Percentiles rank a stretch among this genome's conserved stretches.
Evolutionary conservation across 2,888 invertebrate species (phyloP).

Genomic region (Acanthosepion esculentum): DNA sequence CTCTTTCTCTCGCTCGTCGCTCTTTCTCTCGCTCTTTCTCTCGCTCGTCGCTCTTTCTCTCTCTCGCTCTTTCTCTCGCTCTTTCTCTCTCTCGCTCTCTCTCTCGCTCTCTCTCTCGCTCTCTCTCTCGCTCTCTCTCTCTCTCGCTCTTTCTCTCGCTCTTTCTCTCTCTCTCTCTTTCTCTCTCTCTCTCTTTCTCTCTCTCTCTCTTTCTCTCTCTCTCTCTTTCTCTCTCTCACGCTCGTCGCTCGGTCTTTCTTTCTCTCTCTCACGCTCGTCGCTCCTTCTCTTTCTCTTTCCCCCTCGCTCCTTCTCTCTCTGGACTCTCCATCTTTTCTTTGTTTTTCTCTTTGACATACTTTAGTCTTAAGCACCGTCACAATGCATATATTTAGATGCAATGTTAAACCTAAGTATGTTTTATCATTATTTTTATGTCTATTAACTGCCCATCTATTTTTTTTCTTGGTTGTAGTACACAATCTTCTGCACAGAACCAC

Average conservation of each 20-base stretch:
- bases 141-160: no score
- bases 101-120: neutral
- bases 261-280: neutral
- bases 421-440: no score
- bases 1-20: accelerated
- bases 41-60: neutral
- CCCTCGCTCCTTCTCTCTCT: neutral
- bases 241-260: no score
- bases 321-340: neutral
- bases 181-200: neutral
- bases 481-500: neutral
- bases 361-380: neutral
- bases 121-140: neutral
- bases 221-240: no score
- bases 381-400: neutral
- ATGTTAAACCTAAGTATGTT: neutral
- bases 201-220: neutral
- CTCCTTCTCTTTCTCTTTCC: neutral
- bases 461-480: neutral
- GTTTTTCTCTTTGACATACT: neutral
- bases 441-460: no score
- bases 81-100: neutral
- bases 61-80: neutral
- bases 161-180: neutral
- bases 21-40: neutral